These are phyloP conservation scores for Noctuana brunneofusca DNA, from an alignment of 2,888 invertebrate genomes.

Conservation along the genomic window DNA sequence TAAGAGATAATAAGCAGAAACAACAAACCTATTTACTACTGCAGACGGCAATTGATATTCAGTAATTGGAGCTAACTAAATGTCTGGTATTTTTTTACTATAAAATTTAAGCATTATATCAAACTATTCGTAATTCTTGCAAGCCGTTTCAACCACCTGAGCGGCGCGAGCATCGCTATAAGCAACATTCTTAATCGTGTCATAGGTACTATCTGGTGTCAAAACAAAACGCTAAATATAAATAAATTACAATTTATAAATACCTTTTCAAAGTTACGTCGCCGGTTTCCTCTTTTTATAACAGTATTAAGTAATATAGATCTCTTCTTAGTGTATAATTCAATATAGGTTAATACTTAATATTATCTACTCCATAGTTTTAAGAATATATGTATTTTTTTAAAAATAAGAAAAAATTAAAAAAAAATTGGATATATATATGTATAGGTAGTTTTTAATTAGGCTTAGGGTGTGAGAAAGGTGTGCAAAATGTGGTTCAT, in stretches of 20 bases:
- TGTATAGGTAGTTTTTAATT: not conserved
- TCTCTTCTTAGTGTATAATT: too few species aligned
- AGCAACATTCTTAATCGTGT: not conserved
- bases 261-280: not conserved
- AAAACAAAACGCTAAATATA: not conserved
- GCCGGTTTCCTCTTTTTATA: not conserved
- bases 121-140: too few species aligned
- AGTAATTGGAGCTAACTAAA: too few species aligned
- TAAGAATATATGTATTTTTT: not conserved
- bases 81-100: too few species aligned
- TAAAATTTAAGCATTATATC: too few species aligned
- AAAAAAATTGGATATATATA: not conserved
- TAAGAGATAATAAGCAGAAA: too few species aligned
- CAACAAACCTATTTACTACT: too few species aligned
- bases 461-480: conserved; percentile 10
- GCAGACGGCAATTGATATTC: too few species aligned
- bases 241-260: not conserved
- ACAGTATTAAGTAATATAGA: not conserved
- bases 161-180: not conserved
- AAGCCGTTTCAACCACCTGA: too few species aligned
- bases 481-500: conserved; percentile 29
- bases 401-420: not conserved
- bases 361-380: too few species aligned
- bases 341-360: too few species aligned
- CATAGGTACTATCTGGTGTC: not conserved